Evolutionary conservation across 2,113 vertebrate genomes (phyloP).

Genomic region (Sterna hirundo): DNA sequence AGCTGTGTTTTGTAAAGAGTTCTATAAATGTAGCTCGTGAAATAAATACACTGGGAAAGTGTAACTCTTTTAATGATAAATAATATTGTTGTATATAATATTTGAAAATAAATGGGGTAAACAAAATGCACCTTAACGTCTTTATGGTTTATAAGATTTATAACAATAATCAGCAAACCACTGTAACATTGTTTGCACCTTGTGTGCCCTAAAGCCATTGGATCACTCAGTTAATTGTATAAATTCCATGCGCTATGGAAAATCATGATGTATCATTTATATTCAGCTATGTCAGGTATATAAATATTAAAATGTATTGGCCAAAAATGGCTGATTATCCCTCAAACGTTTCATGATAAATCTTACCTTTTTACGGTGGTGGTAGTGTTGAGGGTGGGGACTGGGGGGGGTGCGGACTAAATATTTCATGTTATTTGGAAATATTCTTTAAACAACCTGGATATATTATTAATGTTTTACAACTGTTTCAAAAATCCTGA

Average conservation of each 20-base stretch:
- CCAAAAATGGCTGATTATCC: slow-evolving; percentile 78
- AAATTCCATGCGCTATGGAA: slow-evolving; percentile 78
- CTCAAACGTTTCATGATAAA: slow-evolving; percentile 80
- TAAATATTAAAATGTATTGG: slow-evolving; percentile 85
- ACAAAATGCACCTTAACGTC: slow-evolving; percentile 73
- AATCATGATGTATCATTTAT: slow-evolving; percentile 78
- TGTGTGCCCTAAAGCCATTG: slow-evolving; percentile 77
- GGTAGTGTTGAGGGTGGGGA: slow-evolving; percentile 20
- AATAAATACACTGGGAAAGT: slow-evolving; percentile 63
- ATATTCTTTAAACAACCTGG: slow-evolving; percentile 78
- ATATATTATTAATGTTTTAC: slow-evolving; percentile 82
- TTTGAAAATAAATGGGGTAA: slow-evolving; percentile 72
- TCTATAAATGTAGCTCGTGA: slow-evolving; percentile 54
- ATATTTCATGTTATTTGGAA: slow-evolving; percentile 84
- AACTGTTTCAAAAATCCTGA: slow-evolving; percentile 72
- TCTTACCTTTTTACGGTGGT: slow-evolving; percentile 75
- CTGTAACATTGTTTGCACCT: slow-evolving; percentile 72
- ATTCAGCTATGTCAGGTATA: slow-evolving; percentile 78
- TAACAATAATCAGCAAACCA: slow-evolving; percentile 74
- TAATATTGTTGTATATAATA: slow-evolving; percentile 54
- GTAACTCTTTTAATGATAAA: slow-evolving; percentile 73
- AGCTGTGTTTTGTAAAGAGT: slow-evolving; percentile 63
- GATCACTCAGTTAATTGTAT: slow-evolving; percentile 77
- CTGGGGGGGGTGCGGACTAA: slow-evolving; percentile 43
- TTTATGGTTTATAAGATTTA: slow-evolving; percentile 77